Base-by-base conservation (phyloP, 1,140 invertebrate genomes). In the Drosophila ogumai region DNA sequence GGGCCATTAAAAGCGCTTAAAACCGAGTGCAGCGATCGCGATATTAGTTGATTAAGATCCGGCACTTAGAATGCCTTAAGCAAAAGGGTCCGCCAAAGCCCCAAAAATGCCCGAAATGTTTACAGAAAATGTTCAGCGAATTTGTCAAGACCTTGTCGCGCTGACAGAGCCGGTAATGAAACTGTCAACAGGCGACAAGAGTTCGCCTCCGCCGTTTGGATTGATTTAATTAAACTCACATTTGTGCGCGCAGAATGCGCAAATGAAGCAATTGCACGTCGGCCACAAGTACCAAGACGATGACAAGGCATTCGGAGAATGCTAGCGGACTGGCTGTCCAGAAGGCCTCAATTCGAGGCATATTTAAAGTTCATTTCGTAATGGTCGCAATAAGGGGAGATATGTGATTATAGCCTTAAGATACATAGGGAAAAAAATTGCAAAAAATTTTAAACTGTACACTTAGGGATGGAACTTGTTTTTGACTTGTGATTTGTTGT, bases 21-120 rank as follows among this genome's bases (percentile, higher is more conserved):
- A 43, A 7, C 52, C 43, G 41, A 64, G 68, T 55, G 60, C 60
- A 65, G 25, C 3, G 75, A 78, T 81, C 74, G 50, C 44, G 52
- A 80, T 85, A 82, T 88, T 87, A 86, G 84, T 79, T 65, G 66
- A 82, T 86, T 79, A 59, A 76, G 36, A 58, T 63, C 50, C 50
- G 58, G 61, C 64, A 58, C 61, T 74, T 59, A 75, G 61, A 81
- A 86, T 54, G 47, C 17, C 49, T 66, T 31, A n/a, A 43, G 22
- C n/a, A 15, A 64, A 66, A 55, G 46, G 44, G 34, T 17, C 38
- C 59, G 22, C 12, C 44, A 50, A 31, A 44, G 8, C 28, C 25
- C 9, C 15, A 22, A 52, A 76, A 71, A 63, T 61, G 54, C 36
- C 9, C 44, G 19, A 86, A 74, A 68, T 82, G 66, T 50, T 82